Percentiles rank a stretch among this genome's conserved stretches.
Evolutionary conservation across 2,113 vertebrate genomes (phyloP).

Genomic region (Patagioenas fasciata): DNA sequence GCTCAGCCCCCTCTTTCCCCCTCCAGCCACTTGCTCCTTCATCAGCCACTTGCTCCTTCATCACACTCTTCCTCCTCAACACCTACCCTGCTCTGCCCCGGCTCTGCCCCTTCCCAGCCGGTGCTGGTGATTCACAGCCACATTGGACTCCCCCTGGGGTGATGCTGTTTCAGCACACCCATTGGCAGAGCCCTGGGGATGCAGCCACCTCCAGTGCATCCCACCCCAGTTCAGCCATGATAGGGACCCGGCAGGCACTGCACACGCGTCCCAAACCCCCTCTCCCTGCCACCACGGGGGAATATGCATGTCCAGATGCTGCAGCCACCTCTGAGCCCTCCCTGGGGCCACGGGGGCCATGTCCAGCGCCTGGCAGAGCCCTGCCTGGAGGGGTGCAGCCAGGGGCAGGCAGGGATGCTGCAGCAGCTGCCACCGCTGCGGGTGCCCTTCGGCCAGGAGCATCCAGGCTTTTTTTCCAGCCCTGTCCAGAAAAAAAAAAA

Average conservation of each 20-base stretch:
- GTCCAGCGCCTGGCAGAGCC: not conserved
- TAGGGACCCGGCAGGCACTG: not conserved
- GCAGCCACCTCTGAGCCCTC: rapidly evolving
- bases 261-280: rapidly evolving
- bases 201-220: rapidly evolving
- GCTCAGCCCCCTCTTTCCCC: not conserved
- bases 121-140: rapidly evolving
- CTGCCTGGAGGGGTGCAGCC: not conserved
- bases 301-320: not conserved
- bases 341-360: rapidly evolving
- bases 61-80: rapidly evolving
- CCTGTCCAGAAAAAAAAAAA: not conserved
- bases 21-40: not conserved
- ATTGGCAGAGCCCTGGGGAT: not conserved
- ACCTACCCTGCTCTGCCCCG: not conserved
- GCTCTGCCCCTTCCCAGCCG: not conserved
- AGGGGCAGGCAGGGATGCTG: not conserved
- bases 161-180: rapidly evolving
- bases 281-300: not conserved
- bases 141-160: not conserved
- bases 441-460: slow-evolving; percentile 25
- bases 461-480: not conserved
- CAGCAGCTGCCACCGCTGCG: not conserved
- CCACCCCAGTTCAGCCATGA: not conserved
- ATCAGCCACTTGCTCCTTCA: not conserved